Evolutionary conservation across 1,140 invertebrate species (phyloP), one percentile per base, ranked within the genome.

Genomic region (Listronotus bonariensis): DNA sequence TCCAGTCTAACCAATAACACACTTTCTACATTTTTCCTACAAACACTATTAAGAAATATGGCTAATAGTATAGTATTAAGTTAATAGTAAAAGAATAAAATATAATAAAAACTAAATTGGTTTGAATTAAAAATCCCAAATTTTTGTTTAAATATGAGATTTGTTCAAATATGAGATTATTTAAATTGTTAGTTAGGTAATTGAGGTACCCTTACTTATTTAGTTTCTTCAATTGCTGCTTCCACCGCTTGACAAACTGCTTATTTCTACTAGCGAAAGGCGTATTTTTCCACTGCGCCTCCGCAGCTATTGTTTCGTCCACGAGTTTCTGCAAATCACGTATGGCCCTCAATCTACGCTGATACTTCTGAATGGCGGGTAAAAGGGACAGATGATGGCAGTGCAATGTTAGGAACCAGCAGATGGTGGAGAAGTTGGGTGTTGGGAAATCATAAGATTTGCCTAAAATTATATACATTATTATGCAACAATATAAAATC

Each of bases 321-420:
- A 96, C 86, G 77, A 96, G 86, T 74, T 95, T 93, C 69, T 96
- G 91, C n/a, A 97, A 80, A 73, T 97, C 95, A 32, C 92, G 85
- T 40, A 97, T 86, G 34, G 90, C 89, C 62, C 94, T 85, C 58
- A 89, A 80, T 65, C 92, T 86, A 61, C 92, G 83, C 72, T 93
- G 91, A 77, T 98, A 95, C 53, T 92, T 93, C 74, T 93, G 89
- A 15, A 95, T 84, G 2, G 92, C 88, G 3, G 96, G 95, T 65
- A 97, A 82, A 26, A 97, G 83, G 20, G 92, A 89, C 41, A 98
- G 83, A 77, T 98, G 94, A 80, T 98, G 94, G 75, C 90, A 92
- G 76, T 96, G 92, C 11, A 98, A 82, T 0, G 96, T 97, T 31
- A 98, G 80, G 79, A 97, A 98, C 92, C 96, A 98, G 77, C 96